Conservation (phyloP, 2,888 invertebrate species). For the Gastrophysa polygoni region DNA sequence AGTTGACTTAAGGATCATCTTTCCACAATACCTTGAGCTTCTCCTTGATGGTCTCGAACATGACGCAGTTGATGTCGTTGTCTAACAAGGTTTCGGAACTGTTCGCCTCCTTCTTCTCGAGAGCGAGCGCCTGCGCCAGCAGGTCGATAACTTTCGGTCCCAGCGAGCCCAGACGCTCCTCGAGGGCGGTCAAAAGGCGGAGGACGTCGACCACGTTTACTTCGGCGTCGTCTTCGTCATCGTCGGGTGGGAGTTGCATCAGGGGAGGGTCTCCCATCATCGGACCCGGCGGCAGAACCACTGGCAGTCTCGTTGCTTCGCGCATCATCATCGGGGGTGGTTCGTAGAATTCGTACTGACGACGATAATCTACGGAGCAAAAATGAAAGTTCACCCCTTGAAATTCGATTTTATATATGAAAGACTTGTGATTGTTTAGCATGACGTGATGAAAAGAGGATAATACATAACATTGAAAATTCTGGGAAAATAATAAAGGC, state of each 20-base stretch:
- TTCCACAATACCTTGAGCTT: conserved; percentile 66
- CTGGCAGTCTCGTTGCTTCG: conserved; percentile 50
- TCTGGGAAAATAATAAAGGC: too few relatives aligned
- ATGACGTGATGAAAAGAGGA: too few relatives aligned
- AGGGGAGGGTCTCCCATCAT: conserved; percentile 5
- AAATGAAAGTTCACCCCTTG: too few relatives aligned
- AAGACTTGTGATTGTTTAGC: too few relatives aligned
- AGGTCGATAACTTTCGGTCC: conserved; percentile 80
- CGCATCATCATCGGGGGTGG: conserved; percentile 51
- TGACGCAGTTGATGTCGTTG: conserved; percentile 74
- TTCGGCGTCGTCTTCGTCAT: conserved; percentile 61
- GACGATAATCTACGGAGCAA: conserved; percentile 6
- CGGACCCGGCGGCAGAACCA: conserved; percentile 6
- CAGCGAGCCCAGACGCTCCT: conserved; percentile 82
- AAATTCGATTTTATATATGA: too few relatives aligned
- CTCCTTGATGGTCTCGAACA: conserved; percentile 85
- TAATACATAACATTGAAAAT: too few relatives aligned
- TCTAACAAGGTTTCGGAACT: conserved; percentile 76
- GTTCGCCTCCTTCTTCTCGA: conserved; percentile 75
- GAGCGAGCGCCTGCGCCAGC: conserved; percentile 75
- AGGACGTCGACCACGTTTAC: conserved; percentile 70
- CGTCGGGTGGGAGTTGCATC: conserved; percentile 42
- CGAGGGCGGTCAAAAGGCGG: conserved; percentile 78
- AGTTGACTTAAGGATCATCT: too few relatives aligned
- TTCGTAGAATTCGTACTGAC: conserved; percentile 38